Percentiles rank a stretch among this genome's conserved stretches.
phyloP scores from a whole-genome alignment of 2,113 vertebrate species.

The Girardinichthys multiradiatus region DNA sequence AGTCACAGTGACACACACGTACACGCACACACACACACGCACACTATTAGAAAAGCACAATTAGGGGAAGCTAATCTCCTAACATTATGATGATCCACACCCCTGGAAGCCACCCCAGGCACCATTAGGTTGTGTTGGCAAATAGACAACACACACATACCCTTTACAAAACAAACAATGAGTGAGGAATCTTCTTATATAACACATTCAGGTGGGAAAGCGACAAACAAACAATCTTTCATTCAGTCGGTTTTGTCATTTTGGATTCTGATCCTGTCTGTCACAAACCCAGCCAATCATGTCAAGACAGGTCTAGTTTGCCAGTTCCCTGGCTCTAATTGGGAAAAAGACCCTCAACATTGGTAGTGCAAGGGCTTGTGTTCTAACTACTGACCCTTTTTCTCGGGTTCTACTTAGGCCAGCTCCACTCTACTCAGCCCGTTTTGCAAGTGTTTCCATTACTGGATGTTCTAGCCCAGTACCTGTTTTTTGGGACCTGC shows the following conservation, averaged over 20 bases:
- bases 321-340: conserved; percentile 27
- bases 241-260: conserved; percentile 31
- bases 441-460: no score
- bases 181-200: conserved; percentile 39
- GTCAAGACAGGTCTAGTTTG: conserved; percentile 1
- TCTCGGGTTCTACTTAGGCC: no score
- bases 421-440: no score
- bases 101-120: conserved; percentile 55
- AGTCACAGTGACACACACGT: conserved; percentile 26
- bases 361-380: not conserved
- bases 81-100: conserved; percentile 54
- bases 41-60: conserved; percentile 9
- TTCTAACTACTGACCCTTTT: no score
- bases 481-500: no score
- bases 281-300: conserved; percentile 29
- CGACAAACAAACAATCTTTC: conserved; percentile 56
- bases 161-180: conserved; percentile 14
- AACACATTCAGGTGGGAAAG: conserved; percentile 40
- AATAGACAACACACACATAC: conserved; percentile 20
- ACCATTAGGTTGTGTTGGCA: conserved; percentile 45
- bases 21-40: conserved; percentile 19
- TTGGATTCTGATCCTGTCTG: conserved; percentile 8
- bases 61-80: conserved; percentile 19
- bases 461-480: no score
- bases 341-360: conserved; percentile 4